These are phyloP conservation scores for Amia ocellicauda DNA, from an alignment of 2,113 vertebrate species.

Conservation along the genomic window DNA sequence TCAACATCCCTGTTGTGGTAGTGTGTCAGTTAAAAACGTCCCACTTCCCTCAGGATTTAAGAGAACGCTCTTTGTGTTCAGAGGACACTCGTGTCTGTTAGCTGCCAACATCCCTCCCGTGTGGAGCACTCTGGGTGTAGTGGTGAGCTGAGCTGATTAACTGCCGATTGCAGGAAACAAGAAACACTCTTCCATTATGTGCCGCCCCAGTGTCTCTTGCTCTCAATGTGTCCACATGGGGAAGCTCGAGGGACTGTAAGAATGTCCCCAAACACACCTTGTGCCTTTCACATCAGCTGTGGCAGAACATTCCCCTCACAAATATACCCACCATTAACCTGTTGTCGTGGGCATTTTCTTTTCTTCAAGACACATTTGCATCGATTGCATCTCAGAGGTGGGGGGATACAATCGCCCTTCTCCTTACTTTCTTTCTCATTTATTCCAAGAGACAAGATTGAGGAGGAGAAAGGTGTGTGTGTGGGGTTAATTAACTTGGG, in stretches of 20 bases:
- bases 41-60: too few species aligned
- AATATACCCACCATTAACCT: slow-evolving; percentile 1
- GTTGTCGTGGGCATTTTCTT: not conserved
- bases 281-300: not conserved
- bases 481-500: slow-evolving; percentile 24
- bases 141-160: too few species aligned
- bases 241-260: not conserved
- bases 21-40: too few species aligned
- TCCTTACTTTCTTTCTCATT: slow-evolving; percentile 3
- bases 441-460: slow-evolving; percentile 11
- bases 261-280: not conserved
- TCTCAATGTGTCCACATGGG: not conserved
- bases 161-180: too few species aligned
- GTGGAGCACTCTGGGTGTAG: too few species aligned
- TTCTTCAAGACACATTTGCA: slow-evolving; percentile 7
- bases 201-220: not conserved
- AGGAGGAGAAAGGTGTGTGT: not conserved
- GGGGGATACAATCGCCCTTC: not conserved
- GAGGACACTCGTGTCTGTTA: too few species aligned
- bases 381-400: slow-evolving; percentile 8
- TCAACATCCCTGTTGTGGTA: not conserved
- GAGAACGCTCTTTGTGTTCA: too few species aligned
- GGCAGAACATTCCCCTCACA: not conserved
- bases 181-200: too few species aligned
- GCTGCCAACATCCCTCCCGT: too few species aligned